A percentile compares a stretch with the other conserved stretches of the same genome.
phyloP scores from a whole-genome alignment of 2,113 vertebrate genomes.

The Egretta garzetta region DNA sequence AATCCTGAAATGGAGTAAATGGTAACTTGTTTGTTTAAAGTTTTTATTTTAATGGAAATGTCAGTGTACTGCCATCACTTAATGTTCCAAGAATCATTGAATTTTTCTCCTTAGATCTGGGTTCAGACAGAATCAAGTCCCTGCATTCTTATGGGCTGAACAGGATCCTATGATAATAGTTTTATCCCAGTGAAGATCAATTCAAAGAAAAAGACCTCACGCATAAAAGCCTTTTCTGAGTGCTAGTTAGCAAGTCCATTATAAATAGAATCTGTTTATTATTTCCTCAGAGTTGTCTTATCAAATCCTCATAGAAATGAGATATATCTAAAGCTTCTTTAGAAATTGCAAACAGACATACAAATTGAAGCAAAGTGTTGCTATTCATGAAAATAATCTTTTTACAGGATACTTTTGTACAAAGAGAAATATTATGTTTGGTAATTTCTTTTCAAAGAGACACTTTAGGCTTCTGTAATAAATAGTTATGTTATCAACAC shows the following conservation, averaged over 20 bases:
- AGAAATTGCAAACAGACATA: slow-evolving; percentile 42
- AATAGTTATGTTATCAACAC: slow-evolving; percentile 57
- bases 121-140: not conserved
- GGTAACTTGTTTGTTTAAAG: not conserved
- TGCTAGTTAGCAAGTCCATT: slow-evolving; percentile 17
- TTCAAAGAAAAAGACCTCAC: not conserved
- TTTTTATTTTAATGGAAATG: not conserved
- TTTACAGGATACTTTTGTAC: slow-evolving; percentile 48
- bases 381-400: slow-evolving; percentile 64
- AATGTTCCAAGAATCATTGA: not conserved
- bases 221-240: not conserved
- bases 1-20: not conserved
- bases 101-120: not conserved
- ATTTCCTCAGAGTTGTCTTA: slow-evolving; percentile 50
- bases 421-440: slow-evolving; percentile 44
- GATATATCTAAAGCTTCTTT: slow-evolving; percentile 53
- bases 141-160: not conserved
- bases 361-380: slow-evolving; percentile 48
- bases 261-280: slow-evolving; percentile 36
- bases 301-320: slow-evolving; percentile 51
- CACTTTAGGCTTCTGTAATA: slow-evolving; percentile 50
- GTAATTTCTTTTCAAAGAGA: slow-evolving; percentile 68
- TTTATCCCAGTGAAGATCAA: not conserved
- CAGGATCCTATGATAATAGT: not conserved
- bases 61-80: not conserved